Evolutionary conservation across 2,888 invertebrate genomes (phyloP).

Genomic region (Agyllia agylla): DNA sequence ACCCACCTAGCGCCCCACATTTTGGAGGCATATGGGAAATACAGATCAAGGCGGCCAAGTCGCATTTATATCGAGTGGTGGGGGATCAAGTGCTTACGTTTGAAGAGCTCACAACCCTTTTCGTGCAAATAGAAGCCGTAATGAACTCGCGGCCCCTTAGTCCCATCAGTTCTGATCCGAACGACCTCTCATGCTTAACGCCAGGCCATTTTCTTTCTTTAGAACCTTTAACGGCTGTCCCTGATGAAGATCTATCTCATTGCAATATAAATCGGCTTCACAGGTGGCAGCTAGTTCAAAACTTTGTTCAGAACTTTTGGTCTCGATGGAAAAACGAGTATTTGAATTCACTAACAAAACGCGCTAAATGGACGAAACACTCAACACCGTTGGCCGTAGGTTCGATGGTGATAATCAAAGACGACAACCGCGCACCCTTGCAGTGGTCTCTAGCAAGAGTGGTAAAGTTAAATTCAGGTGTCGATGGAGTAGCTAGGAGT

Average conservation of each 20-base stretch:
- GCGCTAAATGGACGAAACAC: background rate
- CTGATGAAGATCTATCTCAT: background rate
- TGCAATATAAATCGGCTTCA: background rate
- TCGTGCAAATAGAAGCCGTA: background rate
- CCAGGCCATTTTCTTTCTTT: background rate
- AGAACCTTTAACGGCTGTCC: background rate
- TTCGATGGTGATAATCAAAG: background rate
- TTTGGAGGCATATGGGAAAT: background rate
- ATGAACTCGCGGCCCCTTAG: background rate
- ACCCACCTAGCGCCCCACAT: background rate
- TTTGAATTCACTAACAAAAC: background rate
- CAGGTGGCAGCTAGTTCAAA: background rate
- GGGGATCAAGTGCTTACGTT: background rate
- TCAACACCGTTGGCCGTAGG: background rate
- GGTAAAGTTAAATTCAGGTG: background rate
- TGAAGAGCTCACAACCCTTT: background rate
- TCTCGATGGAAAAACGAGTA: background rate
- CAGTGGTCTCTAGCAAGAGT: background rate
- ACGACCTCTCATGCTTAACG: background rate
- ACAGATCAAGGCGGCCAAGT: background rate
- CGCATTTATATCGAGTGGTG: background rate
- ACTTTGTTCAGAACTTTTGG: background rate
- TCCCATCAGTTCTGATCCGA: background rate
- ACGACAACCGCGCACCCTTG: background rate
- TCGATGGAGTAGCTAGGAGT: background rate